A percentile compares a stretch with the other conserved stretches of the same genome.
phyloP scores from a whole-genome alignment of 2,113 vertebrate genomes.

The Reinhardtius hippoglossoides region DNA sequence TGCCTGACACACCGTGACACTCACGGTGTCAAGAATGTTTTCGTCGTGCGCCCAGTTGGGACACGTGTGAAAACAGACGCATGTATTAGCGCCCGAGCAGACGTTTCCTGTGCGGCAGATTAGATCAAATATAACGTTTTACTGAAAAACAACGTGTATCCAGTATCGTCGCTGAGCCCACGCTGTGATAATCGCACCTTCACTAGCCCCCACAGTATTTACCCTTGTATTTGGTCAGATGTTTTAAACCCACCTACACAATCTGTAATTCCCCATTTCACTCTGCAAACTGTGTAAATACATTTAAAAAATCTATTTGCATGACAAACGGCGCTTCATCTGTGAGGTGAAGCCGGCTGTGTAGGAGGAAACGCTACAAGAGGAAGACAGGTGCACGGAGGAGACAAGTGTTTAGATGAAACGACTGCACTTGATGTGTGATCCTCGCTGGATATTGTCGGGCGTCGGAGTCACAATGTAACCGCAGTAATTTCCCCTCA shows the following conservation, averaged over 20 bases:
- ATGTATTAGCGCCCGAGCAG: constrained; percentile 6
- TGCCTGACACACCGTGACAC: too few relatives aligned
- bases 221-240: constrained; percentile 1
- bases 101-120: constrained; percentile 7
- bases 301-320: constrained; percentile 29
- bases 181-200: background rate
- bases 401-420: constrained; percentile 19
- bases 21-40: constrained; percentile 19
- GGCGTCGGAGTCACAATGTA: constrained; percentile 12
- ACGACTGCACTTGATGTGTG: constrained; percentile 25
- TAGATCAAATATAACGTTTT: constrained; percentile 14
- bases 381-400: constrained; percentile 20
- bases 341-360: constrained; percentile 19
- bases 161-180: background rate
- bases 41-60: constrained; percentile 3
- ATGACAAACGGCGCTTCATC: constrained; percentile 35
- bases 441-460: constrained; percentile 22
- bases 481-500: constrained; percentile 4
- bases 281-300: constrained; percentile 19
- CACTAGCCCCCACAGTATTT: background rate
- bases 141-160: constrained; percentile 13
- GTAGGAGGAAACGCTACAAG: constrained; percentile 40
- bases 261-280: constrained; percentile 2
- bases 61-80: constrained; percentile 48
- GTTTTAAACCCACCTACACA: constrained; percentile 39